These are phyloP conservation scores for Blastomussa wellsi DNA, from an alignment of 92 coral and sea anemone genomes.

Conservation along the genomic window DNA sequence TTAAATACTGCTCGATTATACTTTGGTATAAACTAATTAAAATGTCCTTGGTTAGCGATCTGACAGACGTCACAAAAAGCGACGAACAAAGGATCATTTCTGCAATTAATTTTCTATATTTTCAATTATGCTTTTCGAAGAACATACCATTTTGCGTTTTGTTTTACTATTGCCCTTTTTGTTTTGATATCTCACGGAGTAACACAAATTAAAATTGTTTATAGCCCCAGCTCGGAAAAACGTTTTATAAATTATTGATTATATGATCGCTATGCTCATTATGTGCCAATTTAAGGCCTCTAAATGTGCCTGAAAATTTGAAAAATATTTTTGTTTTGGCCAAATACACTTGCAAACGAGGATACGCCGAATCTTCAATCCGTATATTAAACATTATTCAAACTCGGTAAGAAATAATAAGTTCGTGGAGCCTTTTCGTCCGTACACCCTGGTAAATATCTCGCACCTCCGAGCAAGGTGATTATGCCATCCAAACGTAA, in stretches of 20 bases:
- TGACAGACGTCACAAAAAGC: neutral
- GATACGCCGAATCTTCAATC: neutral
- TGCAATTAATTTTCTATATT: neutral
- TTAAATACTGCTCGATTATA: neutral
- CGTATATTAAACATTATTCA: neutral
- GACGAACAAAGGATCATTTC: neutral
- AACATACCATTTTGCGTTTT: neutral
- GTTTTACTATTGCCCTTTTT: neutral
- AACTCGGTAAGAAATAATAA: neutral
- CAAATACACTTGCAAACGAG: neutral
- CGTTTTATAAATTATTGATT: slow-evolving; percentile 19
- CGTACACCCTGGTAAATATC: neutral
- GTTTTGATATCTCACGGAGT: neutral
- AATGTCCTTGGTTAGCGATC: neutral
- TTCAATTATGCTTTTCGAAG: neutral
- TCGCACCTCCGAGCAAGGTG: neutral
- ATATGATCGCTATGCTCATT: neutral
- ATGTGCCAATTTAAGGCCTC: neutral
- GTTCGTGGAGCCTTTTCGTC: neutral
- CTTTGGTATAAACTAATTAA: neutral
- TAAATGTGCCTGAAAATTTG: neutral
- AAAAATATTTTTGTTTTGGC: neutral
- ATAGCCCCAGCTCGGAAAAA: neutral
- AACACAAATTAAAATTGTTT: neutral
- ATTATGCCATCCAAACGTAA: neutral